A percentile compares a stretch with the other conserved stretches of the same genome.
phyloP scores from a whole-genome alignment of 2,888 invertebrate species.

The Scrobipalpa atriplicella region DNA sequence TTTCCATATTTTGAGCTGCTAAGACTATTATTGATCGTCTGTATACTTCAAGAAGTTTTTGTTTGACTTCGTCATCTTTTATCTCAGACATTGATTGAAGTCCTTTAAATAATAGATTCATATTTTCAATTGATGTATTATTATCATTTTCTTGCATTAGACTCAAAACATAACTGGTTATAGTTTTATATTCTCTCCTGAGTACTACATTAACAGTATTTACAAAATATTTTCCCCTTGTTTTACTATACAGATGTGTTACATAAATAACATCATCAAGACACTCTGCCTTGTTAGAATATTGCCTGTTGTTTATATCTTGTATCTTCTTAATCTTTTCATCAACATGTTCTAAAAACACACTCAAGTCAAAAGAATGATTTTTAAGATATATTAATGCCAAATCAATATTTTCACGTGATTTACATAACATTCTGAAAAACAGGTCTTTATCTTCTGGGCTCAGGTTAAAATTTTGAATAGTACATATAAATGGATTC shows the following conservation, averaged over 20 bases:
- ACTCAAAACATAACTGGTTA: conserved; percentile 53
- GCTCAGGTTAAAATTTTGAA: conserved; percentile 41
- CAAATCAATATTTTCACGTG: conserved; percentile 52
- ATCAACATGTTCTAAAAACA: conserved; percentile 41
- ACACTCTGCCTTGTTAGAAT: conserved; percentile 58
- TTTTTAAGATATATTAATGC: conserved; percentile 52
- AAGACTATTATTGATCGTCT: conserved; percentile 53
- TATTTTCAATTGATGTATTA: conserved; percentile 48
- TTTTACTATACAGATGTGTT: conserved; percentile 49
- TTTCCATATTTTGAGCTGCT: conserved; percentile 45
- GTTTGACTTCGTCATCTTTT: conserved; percentile 40
- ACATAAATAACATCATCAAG: conserved; percentile 56
- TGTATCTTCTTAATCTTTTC: conserved; percentile 51
- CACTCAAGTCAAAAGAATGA: conserved; percentile 42
- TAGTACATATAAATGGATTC: conserved; percentile 43
- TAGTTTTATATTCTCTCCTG: conserved; percentile 45
- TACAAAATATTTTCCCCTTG: conserved; percentile 34
- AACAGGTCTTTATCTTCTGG: conserved; percentile 44
- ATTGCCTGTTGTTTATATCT: conserved; percentile 56
- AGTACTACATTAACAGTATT: conserved; percentile 41
- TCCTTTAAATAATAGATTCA: conserved; percentile 46
- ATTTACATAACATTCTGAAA: conserved; percentile 44
- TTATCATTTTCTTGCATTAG: conserved; percentile 50
- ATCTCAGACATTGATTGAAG: conserved; percentile 38
- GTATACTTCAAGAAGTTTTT: conserved; percentile 52